These are phyloP conservation scores for Ellobius talpinus DNA, from an alignment of 2,113 vertebrate genomes.

Conservation along the genomic window DNA sequence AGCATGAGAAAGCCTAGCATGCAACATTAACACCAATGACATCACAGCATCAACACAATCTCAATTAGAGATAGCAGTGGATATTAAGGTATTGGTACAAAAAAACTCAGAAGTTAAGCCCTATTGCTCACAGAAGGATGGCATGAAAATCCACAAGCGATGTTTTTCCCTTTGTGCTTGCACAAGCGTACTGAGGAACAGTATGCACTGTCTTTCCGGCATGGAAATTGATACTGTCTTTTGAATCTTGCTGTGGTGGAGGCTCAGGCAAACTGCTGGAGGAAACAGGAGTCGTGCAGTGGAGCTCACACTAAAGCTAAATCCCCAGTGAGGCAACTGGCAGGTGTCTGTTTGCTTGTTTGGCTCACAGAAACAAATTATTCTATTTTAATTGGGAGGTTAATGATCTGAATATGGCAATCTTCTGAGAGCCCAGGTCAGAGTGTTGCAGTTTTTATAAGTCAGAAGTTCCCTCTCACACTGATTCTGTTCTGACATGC, in stretches of 20 bases:
- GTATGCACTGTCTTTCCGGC: neutral
- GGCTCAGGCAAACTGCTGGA: neutral
- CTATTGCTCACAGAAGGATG: neutral
- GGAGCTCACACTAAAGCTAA: constrained; percentile 31
- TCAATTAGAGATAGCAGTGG: neutral
- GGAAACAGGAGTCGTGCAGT: neutral
- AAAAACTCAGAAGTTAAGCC: neutral
- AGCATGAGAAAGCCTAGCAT: neutral
- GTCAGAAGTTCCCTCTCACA: constrained; percentile 54
- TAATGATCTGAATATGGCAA: constrained; percentile 47
- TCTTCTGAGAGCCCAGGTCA: neutral
- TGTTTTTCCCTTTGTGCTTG: neutral
- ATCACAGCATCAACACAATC: neutral
- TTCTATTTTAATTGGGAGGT: neutral
- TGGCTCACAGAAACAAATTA: neutral
- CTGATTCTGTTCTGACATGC: constrained; percentile 7
- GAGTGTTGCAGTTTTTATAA: constrained; percentile 33
- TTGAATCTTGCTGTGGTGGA: constrained; percentile 19
- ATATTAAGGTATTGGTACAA: neutral
- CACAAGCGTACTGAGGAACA: neutral
- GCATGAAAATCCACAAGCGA: neutral
- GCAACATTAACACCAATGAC: neutral
- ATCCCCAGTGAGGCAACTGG: neutral
- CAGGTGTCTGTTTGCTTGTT: neutral
- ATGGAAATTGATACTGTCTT: neutral